Percentiles rank a stretch among this genome's conserved stretches.
Conservation (phyloP, 2,888 invertebrate species). For the Melikaiella ostensackeni region DNA sequence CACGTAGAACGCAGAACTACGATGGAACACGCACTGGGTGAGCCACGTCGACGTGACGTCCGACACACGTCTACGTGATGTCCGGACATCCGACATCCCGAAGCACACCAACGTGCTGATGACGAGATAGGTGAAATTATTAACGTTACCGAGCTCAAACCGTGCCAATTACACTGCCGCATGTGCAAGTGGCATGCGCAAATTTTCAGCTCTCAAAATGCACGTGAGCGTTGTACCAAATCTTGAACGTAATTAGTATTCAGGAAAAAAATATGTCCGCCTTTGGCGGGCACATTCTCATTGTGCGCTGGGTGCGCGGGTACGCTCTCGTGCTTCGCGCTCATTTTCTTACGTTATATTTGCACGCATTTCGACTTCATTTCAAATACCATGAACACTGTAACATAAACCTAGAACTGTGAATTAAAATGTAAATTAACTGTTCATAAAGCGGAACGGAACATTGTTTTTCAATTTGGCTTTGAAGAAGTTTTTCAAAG, state of each 20-base stretch:
- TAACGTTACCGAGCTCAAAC: slow-evolving; percentile 34
- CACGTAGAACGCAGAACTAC: slow-evolving; percentile 17
- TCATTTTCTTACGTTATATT: too few species aligned
- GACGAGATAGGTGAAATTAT: slow-evolving; percentile 42
- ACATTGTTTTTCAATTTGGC: too few species aligned
- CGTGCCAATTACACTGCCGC: slow-evolving; percentile 7
- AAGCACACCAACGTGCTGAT: slow-evolving; percentile 33
- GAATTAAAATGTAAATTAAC: too few species aligned
- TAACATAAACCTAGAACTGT: too few species aligned
- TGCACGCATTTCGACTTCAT: too few species aligned
- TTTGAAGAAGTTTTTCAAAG: too few species aligned
- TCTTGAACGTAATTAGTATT: background rate
- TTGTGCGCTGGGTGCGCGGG: too few species aligned
- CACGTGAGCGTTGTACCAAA: background rate
- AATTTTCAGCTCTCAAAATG: background rate
- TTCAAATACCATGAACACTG: too few species aligned
- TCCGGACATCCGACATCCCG: slow-evolving; percentile 53
- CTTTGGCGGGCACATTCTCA: too few species aligned
- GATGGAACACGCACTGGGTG: slow-evolving; percentile 40
- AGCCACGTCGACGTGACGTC: slow-evolving; percentile 44
- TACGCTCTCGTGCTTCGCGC: too few species aligned
- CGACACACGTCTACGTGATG: slow-evolving; percentile 52
- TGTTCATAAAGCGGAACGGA: too few species aligned
- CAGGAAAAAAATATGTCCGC: too few species aligned
- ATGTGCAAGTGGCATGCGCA: slow-evolving; percentile 15